Base-by-base conservation (phyloP, 2,797 vertebrate species). In the Atherinosoma microstoma region DNA sequence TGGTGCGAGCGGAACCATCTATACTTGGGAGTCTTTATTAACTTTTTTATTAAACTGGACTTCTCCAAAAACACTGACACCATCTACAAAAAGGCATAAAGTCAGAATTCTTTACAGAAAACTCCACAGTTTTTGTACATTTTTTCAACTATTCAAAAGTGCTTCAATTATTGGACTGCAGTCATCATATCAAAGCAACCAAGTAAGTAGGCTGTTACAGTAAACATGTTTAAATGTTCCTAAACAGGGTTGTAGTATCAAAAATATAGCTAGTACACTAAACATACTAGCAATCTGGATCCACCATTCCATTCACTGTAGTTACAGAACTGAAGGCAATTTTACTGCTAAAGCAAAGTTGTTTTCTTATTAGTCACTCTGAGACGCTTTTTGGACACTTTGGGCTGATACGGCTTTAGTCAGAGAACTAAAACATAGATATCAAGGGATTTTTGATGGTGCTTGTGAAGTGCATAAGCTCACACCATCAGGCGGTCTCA, bases 401-500 rank as follows among this genome's bases (percentile, higher is more conserved):
- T 64, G 53, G 34, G 67, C 47, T 57, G 32, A 58, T 40, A 40
- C 4, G 47, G 56, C 32, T 84, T 79, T 20, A 74, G 67, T 73
- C 61, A 8, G 32, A 47, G 27, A 1, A 18, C 1, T 24, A 47
- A 74, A 80, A 54, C 27, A 0, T 34, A 75, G 54, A 76, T 60
- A 78, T 76, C 36, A 65, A 78, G 56, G 10, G 34, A 30, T 70
- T 80, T 85, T 72, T 73, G 70, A 82, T 82, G 78, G 70, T 78
- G 60, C 77, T 68, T 82, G 72, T 82, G 82, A 87, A 89, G 85
- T 82, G 66, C 70, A 64, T 12, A 7, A 63, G 61, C 78, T 85
- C 70, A 60, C 80, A 82, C 85, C 87, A 67, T 58, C 83, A 88
- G 87, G 90, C 68, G 67, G 75, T 62, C 61, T 85, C 90, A 89